Evolutionary conservation across 1,140 invertebrate genomes (phyloP).

Genomic region (Psilanteris sp.): DNA sequence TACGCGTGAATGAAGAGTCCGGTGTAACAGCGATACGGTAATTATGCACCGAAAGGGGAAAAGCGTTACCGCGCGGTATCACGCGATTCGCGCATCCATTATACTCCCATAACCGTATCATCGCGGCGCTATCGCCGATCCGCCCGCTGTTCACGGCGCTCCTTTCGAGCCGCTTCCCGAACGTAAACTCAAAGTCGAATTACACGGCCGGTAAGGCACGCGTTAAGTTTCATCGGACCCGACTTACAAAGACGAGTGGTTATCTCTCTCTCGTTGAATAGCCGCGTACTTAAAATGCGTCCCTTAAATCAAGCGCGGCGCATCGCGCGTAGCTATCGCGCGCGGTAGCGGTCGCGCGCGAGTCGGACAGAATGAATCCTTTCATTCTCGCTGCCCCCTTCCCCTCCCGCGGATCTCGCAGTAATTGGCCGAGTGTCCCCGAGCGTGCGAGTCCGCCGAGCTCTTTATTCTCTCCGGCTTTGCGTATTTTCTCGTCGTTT

Average conservation of each 20-base stretch:
- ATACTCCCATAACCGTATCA: no score
- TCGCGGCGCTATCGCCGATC: no score
- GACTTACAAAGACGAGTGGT: conserved; percentile 12
- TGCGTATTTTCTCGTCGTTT: conserved; percentile 39
- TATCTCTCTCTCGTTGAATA: conserved; percentile 21
- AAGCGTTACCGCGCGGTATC: no score
- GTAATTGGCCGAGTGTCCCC: conserved; percentile 61
- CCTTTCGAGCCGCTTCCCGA: no score
- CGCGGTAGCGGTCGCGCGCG: conserved; percentile 46
- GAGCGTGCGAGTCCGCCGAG: conserved; percentile 62
- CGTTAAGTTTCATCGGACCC: no score
- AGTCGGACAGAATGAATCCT: conserved; percentile 46
- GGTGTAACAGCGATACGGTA: no score
- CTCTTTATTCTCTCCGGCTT: conserved; percentile 64
- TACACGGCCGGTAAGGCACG: no score
- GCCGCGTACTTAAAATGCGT: conserved; percentile 10
- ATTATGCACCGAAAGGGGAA: no score
- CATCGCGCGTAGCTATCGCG: conserved; percentile 19
- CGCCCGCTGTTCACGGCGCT: no score
- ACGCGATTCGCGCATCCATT: no score
- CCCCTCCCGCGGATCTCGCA: conserved; percentile 6
- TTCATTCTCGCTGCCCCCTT: not conserved
- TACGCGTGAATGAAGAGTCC: no score
- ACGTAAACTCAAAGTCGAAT: no score
- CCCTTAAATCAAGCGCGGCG: conserved; percentile 44